Evolutionary conservation across 2,113 vertebrate genomes (phyloP), one percentile per base, ranked within the genome.

Genomic region (Gorsachius goisagi): DNA sequence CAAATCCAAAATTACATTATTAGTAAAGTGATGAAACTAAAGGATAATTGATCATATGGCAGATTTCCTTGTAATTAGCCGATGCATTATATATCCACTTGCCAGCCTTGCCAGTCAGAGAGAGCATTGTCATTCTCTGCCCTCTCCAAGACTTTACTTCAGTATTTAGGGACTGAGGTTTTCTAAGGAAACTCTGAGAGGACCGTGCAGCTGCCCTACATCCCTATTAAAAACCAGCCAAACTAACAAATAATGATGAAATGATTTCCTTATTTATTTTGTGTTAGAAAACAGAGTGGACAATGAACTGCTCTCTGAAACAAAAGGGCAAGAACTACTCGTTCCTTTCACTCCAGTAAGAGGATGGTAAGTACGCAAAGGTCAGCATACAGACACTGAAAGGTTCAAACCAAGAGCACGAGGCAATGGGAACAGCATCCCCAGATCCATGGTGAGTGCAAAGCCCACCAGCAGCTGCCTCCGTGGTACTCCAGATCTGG

Each of bases 181-280:
- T 95, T 94, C 91, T 93, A 92, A 95, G 93, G 69, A 79, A 89
- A 67, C 49, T 53, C 80, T 73, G 49, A 92, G 73, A 95, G 66
- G 74, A 85, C 26, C 0, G 0, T 69, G 81, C 95, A 95, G 89
- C 91, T 97, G 96, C n/a, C 60, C 50, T 77, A 53, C 55, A 50
- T 79, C 87, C 89, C 86, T 72, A 89, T 97, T 93, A 93, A 92
- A 92, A 82, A 81, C 9, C 69, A 95, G 91, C 90, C 89, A 96
- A 97, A 95, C 84, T 96, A 96, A 97, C 87, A 87, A 92, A 89
- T 93, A 96, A 96, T 91, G 93, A 91, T 94, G 67, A 96, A 96
- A 94, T 90, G 0, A 95, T 95, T 94, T 94, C 89, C 94, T 87
- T 94, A 94, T 96, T 94, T 97, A 91, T 94, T 96, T 92, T 96